A percentile compares a stretch with the other conserved stretches of the same genome.
phyloP scores from a whole-genome alignment of 1,140 invertebrate genomes.

The Drosophila baimaii region DNA sequence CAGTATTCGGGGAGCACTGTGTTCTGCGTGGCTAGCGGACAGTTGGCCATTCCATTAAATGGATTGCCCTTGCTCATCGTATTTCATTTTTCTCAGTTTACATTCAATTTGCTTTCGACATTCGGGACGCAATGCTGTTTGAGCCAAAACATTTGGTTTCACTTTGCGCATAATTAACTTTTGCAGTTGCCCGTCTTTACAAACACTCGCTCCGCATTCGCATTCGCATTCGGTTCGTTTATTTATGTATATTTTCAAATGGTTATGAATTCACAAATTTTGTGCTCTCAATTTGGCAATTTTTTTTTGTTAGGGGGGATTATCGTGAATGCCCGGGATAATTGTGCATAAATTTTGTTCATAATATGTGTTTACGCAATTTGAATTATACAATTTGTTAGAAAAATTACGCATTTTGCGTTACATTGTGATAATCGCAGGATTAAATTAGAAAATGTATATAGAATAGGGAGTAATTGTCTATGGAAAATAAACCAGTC shows the following conservation, averaged over 20 bases:
- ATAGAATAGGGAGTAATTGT: no score
- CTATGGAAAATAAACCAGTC: no score
- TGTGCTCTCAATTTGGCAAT: slow-evolving; percentile 37
- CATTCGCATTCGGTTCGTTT: slow-evolving; percentile 21
- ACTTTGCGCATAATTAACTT: slow-evolving; percentile 67
- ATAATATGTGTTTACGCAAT: slow-evolving; percentile 32
- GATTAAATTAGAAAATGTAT: no score
- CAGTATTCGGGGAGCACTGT: slow-evolving; percentile 1
- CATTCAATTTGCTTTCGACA: slow-evolving; percentile 62
- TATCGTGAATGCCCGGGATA: slow-evolving; percentile 27
- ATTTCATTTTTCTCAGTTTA: slow-evolving; percentile 59
- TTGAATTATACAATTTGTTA: slow-evolving; percentile 7
- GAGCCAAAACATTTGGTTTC: slow-evolving; percentile 67
- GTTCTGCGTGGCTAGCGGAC: slow-evolving; percentile 35
- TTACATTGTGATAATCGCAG: no score
- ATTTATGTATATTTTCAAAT: slow-evolving; percentile 32
- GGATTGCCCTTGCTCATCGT: slow-evolving; percentile 39
- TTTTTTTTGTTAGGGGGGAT: slow-evolving; percentile 8
- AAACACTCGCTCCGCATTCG: slow-evolving; percentile 21
- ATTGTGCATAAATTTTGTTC: slow-evolving; percentile 37
- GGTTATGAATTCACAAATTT: slow-evolving; percentile 32
- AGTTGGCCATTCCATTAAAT: slow-evolving; percentile 62
- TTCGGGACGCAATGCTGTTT: slow-evolving; percentile 30
- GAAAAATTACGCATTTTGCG: neutral
- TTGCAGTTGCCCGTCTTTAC: slow-evolving; percentile 44